Base-by-base conservation (phyloP, 2,797 vertebrate genomes). In the Karalla daura region DNA sequence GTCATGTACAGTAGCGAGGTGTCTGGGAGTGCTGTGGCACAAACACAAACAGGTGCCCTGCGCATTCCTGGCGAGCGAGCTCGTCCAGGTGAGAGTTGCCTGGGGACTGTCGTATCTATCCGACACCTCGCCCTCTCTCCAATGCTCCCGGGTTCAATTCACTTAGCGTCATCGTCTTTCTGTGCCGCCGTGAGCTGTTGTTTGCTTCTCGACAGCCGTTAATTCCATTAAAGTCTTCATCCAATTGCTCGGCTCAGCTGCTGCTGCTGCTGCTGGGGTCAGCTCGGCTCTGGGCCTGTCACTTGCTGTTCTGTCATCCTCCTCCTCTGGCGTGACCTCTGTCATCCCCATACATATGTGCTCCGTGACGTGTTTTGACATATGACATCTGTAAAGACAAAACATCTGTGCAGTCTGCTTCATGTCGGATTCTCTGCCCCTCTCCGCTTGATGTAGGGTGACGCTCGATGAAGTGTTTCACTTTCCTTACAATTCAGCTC, bases 191-290 rank as follows among this genome's bases (percentile, higher is more conserved):
- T 25, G 51, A 83, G 68, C 74, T 79, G 67, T 54, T 82, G 78
- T 79, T 83, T 59, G 63, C 70, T 59, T 9, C 65, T 44, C 56
- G 63, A 5, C 55, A 40, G 27, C 68, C 78, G 74, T 51, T 86
- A 87, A 81, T 53, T 43, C 59, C 50, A 46, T 78, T 81, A 85
- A 74, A 61, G 70, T 74, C 63, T 76, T 86, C 51, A 88, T 87
- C 81, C 75, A 69, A 70, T 84, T 87, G 27, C 28, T 47, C 43
- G 49, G 60, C 54, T 61, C 80, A 77, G 73, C 81, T 70, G 74
- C 63, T 72, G 59, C 71, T 52, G 61, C 81, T 64, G 75, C 63
- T 73, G 60, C 72, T 56, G 61, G 33, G 30, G 20, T 76, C 62
- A 60, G 68, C 60, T 24, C 2, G 46, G 70, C 15, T 13, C 23